phyloP scores from a whole-genome alignment of 2,888 invertebrate species.

The Amiota minor region DNA sequence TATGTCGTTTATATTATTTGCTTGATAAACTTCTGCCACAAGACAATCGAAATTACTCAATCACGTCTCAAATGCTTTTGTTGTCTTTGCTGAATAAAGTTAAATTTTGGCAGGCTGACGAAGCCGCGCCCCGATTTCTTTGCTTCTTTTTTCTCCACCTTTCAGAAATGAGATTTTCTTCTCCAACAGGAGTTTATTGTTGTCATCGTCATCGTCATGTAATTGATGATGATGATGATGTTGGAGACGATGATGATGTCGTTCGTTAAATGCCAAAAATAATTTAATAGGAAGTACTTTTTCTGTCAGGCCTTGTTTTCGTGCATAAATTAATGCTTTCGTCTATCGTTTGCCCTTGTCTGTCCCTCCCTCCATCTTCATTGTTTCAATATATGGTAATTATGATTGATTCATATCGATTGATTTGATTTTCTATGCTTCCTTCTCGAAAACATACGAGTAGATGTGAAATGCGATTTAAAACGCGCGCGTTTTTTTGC shows the following conservation, averaged over 20 bases:
- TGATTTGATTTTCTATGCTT: slow-evolving; percentile 19
- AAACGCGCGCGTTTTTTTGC: slow-evolving; percentile 1
- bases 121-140: slow-evolving; percentile 50
- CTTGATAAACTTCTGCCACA: slow-evolving; percentile 66
- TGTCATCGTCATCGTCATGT: slow-evolving; percentile 48
- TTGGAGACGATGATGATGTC: slow-evolving; percentile 52
- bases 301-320: neutral
- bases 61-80: slow-evolving; percentile 45
- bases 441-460: neutral
- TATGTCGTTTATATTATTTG: slow-evolving; percentile 66
- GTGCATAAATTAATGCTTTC: neutral
- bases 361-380: neutral
- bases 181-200: neutral
- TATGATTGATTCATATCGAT: slow-evolving; percentile 63
- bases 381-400: slow-evolving; percentile 39
- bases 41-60: slow-evolving; percentile 66
- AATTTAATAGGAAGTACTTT: slow-evolving; percentile 63
- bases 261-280: slow-evolving; percentile 64
- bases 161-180: slow-evolving; percentile 2
- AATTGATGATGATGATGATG: slow-evolving; percentile 44
- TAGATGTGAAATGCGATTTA: no score
- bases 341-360: neutral
- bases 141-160: neutral
- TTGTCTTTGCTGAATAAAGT: neutral
- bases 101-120: slow-evolving; percentile 50